Evolutionary conservation across 2,797 vertebrate genomes (phyloP), one percentile per base, ranked within the genome.

Genomic region (Peromyscus nudipes): DNA sequence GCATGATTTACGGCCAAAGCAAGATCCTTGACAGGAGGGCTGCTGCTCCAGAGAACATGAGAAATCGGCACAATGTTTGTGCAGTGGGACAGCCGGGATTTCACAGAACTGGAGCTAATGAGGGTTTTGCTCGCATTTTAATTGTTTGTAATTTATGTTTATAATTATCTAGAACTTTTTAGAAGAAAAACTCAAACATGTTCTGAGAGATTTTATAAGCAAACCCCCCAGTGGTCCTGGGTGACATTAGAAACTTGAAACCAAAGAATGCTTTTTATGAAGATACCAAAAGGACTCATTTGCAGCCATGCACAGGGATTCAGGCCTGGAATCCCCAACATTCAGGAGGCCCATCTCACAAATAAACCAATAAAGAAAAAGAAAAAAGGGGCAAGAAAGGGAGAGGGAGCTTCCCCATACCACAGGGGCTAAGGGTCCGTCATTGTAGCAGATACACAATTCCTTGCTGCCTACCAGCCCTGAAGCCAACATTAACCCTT

Each of bases 161-260:
- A 43, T 21, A 88, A 57, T 84, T 91, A 80, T 80, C 55, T 27
- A 57, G 2, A 73, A 73, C 52, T 73, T 92, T 84, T 46, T 12
- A 75, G 89, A 95, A 88, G 89, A 95, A 88, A 69, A 95, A 88
- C 40, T 25, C 40, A 91, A 10, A 75, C 11, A 40, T 89, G 91
- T 93, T 94, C 62, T 89, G 52, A 89, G 60, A 82, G 76, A 14
- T 89, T 84, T 96, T 89, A 95, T 82, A 91, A 91, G 55, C 46
- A 73, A 86, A 49, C 23, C 62, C 64, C 60, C 80, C 13, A 52
- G 65, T 43, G 4, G 34, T n/a, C 71, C 71, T 65, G 21, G 37
- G 46, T 79, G n/a, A 73, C 40, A 55, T 77, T 40, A 76, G 55
- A 93, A 83, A 75, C 46, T 77, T 4, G 12, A 40, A 21, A 57